These are phyloP conservation scores for Gryllus longicercus DNA, from an alignment of 2,888 invertebrate genomes.

Conservation along the genomic window DNA sequence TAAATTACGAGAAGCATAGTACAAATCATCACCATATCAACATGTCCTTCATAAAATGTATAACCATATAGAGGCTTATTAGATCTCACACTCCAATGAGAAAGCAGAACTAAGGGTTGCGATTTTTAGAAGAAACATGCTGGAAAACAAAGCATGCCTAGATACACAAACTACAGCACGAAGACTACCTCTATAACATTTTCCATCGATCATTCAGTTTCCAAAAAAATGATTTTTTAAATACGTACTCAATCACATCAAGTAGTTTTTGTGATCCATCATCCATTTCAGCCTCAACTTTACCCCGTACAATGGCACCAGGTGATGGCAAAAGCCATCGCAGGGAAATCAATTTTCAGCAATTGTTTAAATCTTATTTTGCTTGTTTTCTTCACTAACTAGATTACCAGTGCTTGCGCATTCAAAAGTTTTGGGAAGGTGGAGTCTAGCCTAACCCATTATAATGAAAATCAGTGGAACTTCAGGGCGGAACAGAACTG, in stretches of 20 bases:
- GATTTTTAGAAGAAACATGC: no score
- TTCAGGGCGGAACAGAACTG: neutral
- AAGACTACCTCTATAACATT: no score
- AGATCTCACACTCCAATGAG: no score
- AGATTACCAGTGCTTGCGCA: neutral
- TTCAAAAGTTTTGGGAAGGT: neutral
- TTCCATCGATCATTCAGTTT: no score
- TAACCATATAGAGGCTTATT: no score
- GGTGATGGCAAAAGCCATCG: slow-evolving; percentile 12
- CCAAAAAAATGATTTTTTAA: neutral
- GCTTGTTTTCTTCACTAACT: slow-evolving; percentile 2
- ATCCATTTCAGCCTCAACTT: slow-evolving; percentile 41
- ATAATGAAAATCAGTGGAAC: slow-evolving; percentile 19
- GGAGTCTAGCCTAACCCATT: slow-evolving; percentile 32
- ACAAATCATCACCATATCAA: no score
- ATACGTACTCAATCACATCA: slow-evolving; percentile 43
- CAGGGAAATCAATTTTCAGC: neutral
- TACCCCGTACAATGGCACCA: slow-evolving; percentile 12
- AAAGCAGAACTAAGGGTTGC: no score
- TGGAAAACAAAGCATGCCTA: no score
- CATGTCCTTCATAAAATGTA: no score
- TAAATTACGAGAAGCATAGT: no score
- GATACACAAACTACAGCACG: no score
- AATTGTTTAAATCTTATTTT: neutral
- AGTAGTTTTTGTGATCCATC: slow-evolving; percentile 45